Evolutionary conservation across 2,888 invertebrate species (phyloP).

Genomic region (Diarsia rubi): DNA sequence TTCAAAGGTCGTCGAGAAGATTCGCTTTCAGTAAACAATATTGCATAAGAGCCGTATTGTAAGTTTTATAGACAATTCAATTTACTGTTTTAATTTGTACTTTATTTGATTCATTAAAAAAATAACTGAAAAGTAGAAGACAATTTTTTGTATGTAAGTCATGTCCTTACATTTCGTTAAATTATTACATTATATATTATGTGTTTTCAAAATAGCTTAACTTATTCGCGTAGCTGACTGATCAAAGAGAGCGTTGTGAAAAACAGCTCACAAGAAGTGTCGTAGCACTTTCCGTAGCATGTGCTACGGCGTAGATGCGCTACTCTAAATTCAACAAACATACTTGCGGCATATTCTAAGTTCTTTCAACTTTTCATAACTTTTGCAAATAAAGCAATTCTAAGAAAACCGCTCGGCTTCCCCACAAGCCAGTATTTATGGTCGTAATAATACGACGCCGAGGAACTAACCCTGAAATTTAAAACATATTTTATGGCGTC

Average conservation of each 20-base stretch:
- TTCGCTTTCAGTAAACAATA: not conserved
- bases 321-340: constrained; percentile 7
- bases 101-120: too few relatives aligned
- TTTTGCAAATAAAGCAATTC: constrained; percentile 58
- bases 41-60: too few relatives aligned
- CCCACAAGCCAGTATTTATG: constrained; percentile 46
- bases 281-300: constrained; percentile 32
- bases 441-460: constrained; percentile 33
- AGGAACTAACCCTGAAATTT: constrained; percentile 49
- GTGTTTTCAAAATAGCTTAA: not conserved
- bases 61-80: not conserved
- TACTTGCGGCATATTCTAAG: constrained; percentile 1
- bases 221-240: not conserved
- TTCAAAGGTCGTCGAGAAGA: not conserved
- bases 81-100: not conserved
- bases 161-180: too few relatives aligned
- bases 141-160: too few relatives aligned
- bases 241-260: not conserved
- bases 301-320: constrained; percentile 52
- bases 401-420: constrained; percentile 18
- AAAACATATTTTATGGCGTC: constrained; percentile 57
- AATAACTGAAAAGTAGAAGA: too few relatives aligned
- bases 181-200: not conserved
- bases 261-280: not conserved
- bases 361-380: constrained; percentile 18